These are phyloP conservation scores for Chaenocephalus aceratus DNA, from an alignment of 2,113 vertebrate species.

Conservation along the genomic window DNA sequence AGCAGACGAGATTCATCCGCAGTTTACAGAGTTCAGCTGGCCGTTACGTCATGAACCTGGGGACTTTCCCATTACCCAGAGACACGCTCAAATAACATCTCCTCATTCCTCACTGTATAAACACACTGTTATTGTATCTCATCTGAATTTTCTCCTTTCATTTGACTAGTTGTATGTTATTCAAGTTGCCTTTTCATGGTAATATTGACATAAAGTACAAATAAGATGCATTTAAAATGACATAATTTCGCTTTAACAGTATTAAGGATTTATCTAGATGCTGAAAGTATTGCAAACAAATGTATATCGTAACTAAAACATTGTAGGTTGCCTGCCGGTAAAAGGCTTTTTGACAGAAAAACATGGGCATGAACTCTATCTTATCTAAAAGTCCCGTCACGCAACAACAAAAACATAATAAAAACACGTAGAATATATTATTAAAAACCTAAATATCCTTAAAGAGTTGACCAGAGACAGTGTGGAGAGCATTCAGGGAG, in stretches of 20 bases:
- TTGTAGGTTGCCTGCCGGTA: background rate
- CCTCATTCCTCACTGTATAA: too few species aligned
- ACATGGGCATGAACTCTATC: too few species aligned
- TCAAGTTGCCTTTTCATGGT: background rate
- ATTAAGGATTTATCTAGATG: background rate
- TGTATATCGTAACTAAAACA: background rate
- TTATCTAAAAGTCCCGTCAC: too few species aligned
- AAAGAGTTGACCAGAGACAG: background rate
- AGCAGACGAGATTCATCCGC: constrained; percentile 74
- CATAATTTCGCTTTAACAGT: background rate
- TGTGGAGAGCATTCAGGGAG: background rate
- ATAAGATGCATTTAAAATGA: background rate
- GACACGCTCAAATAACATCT: background rate
- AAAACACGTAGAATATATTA: background rate
- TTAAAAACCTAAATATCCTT: background rate
- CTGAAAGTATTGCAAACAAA: background rate
- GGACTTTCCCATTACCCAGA: constrained; percentile 70
- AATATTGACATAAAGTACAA: background rate
- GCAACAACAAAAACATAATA: background rate
- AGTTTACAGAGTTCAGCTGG: constrained; percentile 56
- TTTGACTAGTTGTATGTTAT: background rate
- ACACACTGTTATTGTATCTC: background rate
- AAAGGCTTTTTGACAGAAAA: background rate
- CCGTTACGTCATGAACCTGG: constrained; percentile 74
- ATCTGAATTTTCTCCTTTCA: background rate